These are phyloP conservation scores for Eristalis tenax DNA, from an alignment of 2,888 invertebrate genomes.

Conservation along the genomic window DNA sequence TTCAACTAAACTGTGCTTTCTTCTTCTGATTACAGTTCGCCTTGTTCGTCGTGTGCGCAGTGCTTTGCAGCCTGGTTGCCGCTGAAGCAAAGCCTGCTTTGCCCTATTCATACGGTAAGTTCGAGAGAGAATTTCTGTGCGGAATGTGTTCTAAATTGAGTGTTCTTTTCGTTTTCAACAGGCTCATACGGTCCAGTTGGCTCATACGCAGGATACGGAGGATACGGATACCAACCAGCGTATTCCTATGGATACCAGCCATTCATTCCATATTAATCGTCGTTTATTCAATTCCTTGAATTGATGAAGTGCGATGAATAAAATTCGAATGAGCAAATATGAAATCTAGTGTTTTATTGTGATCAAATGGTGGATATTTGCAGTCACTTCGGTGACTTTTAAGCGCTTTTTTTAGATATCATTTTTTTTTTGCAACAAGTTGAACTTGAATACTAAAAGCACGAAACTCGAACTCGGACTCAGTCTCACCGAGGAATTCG, in stretches of 20 bases:
- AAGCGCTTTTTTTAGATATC: no score
- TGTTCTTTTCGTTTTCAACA: neutral
- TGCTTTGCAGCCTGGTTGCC: neutral
- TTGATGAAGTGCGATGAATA: neutral
- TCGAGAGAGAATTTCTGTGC: neutral
- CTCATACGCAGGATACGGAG: neutral
- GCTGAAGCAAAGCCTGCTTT: neutral
- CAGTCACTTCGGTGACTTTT: no score
- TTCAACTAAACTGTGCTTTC: neutral
- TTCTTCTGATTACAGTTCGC: neutral
- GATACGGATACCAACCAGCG: neutral
- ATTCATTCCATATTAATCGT: neutral
- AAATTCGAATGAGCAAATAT: neutral
- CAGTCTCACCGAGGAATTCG: no score
- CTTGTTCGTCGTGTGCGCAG: neutral
- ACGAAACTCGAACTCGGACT: no score
- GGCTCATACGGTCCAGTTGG: neutral
- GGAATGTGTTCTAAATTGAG: neutral
- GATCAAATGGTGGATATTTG: neutral
- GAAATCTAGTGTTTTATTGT: neutral
- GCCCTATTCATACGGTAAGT: neutral
- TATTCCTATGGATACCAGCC: neutral
- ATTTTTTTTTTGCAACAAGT: no score
- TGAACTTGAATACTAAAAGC: no score
- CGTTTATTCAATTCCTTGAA: neutral